Base-by-base conservation (phyloP, 2,888 invertebrate genomes). In the Hemaris fuciformis region DNA sequence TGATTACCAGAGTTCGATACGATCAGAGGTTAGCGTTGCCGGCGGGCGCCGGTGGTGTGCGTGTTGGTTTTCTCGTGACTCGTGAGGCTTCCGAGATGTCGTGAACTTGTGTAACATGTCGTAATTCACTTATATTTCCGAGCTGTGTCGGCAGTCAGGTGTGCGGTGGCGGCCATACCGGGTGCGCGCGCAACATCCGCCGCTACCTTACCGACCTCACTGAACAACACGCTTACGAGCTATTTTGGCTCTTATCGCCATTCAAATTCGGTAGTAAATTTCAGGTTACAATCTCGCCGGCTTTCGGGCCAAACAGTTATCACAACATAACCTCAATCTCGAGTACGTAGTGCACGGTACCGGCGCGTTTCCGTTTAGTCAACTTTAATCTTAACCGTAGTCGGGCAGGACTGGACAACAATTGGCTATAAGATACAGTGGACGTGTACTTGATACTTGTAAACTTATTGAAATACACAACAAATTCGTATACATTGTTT, bases 291-390 rank as follows among this genome's bases (percentile, higher is more conserved):
- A 73, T 73, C 69, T 73, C 73, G 75, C 85, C 89, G 89, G 87
- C 85, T 85, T 88, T 82, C 85, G 77, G 79, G 77, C 79, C 80
- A 82, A 88, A 88, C 84, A 84, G 85, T 84, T 86, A 90, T 90
- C 88, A 92, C 88, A 92, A 92, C 91, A 92, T 92, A 92, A 91
- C 92, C 92, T 91, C 89, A 89, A 88, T 81, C 76, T 82, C 72
- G 77, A 79, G 81, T 87, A 86, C 78, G 84, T 85, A 86, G 80
- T 81, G 81, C 83, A 83, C 82, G 81, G 78, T 79, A 84, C 83
- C 84, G 87, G 82, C 79, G 83, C 85, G 81, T 78, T 82, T 79
- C 78, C 77, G 76, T 80, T 72, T 64, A 66, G 61, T 68, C 65
- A 60, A 67, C 66, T 67, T 61, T 46, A 60, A 59, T 57, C 63